These are phyloP conservation scores for Taeniopygia guttata DNA, from an alignment of 2,797 vertebrate species.

Conservation along the genomic window DNA sequence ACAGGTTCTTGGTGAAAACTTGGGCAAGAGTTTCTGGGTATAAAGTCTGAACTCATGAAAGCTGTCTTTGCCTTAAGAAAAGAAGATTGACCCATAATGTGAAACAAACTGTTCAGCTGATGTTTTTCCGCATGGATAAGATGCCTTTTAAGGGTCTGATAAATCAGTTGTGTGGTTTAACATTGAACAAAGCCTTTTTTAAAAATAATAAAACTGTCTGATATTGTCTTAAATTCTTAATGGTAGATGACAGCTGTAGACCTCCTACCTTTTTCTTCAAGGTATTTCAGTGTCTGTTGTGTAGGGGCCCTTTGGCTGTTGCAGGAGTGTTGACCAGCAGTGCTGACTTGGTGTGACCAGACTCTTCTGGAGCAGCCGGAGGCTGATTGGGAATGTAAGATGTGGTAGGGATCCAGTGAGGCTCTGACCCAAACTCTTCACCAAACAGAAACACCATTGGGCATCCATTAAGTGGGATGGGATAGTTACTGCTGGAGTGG, in stretches of 20 bases:
- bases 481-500: not conserved
- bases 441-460: not conserved
- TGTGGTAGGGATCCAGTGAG: not conserved
- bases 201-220: not conserved
- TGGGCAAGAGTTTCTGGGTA: not conserved
- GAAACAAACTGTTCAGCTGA: not conserved
- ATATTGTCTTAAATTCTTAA: not conserved
- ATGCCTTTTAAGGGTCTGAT: not conserved
- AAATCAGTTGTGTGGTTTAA: not conserved
- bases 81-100: not conserved
- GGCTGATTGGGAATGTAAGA: accelerated
- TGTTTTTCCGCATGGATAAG: not conserved
- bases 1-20: not conserved
- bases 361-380: not conserved
- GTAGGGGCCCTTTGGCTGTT: not conserved
- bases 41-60: not conserved
- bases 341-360: not conserved
- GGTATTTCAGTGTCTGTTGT: not conserved
- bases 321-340: not conserved
- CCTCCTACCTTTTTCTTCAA: not conserved
- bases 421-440: not conserved
- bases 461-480: not conserved
- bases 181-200: not conserved
- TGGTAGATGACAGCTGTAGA: not conserved
- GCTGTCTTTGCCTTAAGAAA: not conserved